Base-by-base conservation (phyloP, 2,888 invertebrate species). In the Hesperia comma region DNA sequence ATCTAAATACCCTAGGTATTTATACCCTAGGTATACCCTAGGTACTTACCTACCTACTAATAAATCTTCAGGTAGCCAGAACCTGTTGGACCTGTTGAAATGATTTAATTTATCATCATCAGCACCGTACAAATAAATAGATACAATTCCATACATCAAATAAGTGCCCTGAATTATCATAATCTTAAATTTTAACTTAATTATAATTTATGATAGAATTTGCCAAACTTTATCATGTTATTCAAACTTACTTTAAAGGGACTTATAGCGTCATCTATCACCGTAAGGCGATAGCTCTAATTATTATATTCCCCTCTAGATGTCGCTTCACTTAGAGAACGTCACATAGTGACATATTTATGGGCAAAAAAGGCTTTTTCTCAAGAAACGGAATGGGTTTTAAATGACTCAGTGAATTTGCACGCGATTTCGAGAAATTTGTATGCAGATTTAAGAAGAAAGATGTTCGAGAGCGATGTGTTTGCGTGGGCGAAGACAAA, bases 401-500 rank as follows among this genome's bases (percentile, higher is more conserved):
- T 88, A 90, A 90, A 90, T 91, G 90, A 90, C 88, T 87, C 79
- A 81, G 86, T 85, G 89, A 90, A 89, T 91, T 89, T 89, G 87
- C 80, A 56, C 55, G 86, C 84, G 87, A 88, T 87, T 85, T 88
- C 86, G 84, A 88, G 87, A 67, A 89, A 88, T 88, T 87, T 88
- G 87, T 88, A 88, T 88, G 86, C 84, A 88, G 88, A 88, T 88
- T 88, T 86, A 88, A 83, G 85, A 80, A 87, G 87, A 86, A 56
- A 67, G 61, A 84, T 69, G 62, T 69, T 69, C 86, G 86, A 86
- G 83, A 85, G 61, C 40, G 61, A 61, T 67, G 61, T 67, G 51
- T 67, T 61, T 67, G 61, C 67, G 61, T 56, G 37, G 55, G 67
- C 26, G 67, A 61, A 67, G 67, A 67, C 37, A 17, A 61, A 67